phyloP scores from a whole-genome alignment of 1,140 invertebrate species.

The Mactra quadrangularis region DNA sequence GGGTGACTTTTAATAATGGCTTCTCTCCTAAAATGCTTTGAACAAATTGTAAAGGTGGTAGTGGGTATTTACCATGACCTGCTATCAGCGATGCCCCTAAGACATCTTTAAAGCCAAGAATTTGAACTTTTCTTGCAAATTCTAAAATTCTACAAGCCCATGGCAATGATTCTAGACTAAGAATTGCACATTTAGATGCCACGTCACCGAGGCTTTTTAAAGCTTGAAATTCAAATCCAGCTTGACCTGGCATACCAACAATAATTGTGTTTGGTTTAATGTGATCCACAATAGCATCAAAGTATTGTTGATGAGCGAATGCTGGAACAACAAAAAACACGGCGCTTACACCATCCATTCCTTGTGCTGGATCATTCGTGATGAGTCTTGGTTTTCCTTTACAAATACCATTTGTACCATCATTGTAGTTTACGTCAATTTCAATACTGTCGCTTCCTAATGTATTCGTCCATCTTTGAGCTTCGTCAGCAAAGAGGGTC shows the following conservation, averaged over 20 bases:
- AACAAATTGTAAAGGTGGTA: constrained; percentile 55
- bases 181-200: constrained; percentile 51
- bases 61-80: constrained; percentile 56
- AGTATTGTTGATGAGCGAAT: constrained; percentile 72
- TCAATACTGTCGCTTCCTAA: constrained; percentile 66
- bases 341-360: constrained; percentile 65
- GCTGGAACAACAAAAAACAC: constrained; percentile 74
- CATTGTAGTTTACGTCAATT: constrained; percentile 64
- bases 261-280: constrained; percentile 69
- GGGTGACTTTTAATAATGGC: constrained; percentile 57
- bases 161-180: constrained; percentile 73
- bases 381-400: constrained; percentile 67
- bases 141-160: constrained; percentile 72
- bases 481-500: constrained; percentile 75
- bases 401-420: constrained; percentile 57
- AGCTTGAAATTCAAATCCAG: constrained; percentile 77
- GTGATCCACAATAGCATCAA: constrained; percentile 71
- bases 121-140: constrained; percentile 68
- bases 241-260: constrained; percentile 72
- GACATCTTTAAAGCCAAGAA: constrained; percentile 68
- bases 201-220: constrained; percentile 62
- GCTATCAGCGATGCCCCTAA: constrained; percentile 62
- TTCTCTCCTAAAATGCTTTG: constrained; percentile 68
- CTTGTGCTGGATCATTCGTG: constrained; percentile 70
- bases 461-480: constrained; percentile 71